A percentile compares a stretch with the other conserved stretches of the same genome.
Evolutionary conservation across 1,140 invertebrate genomes (phyloP).

Genomic region (Bombus vancouverensis): DNA sequence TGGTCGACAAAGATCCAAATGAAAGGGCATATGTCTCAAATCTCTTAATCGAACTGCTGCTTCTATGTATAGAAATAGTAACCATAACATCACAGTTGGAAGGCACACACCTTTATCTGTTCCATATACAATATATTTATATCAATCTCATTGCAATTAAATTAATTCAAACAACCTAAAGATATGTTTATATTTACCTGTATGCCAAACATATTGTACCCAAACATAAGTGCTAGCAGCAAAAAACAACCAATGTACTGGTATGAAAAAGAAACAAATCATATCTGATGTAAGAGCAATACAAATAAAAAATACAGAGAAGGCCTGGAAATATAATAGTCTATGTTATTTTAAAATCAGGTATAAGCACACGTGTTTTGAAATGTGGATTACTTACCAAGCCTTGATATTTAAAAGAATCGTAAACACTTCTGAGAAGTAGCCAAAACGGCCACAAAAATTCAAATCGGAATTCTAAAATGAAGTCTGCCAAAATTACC

Average conservation of each 20-base stretch:
- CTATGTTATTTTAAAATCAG: slow-evolving; percentile 16
- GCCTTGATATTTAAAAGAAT: slow-evolving; percentile 99
- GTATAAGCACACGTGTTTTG: slow-evolving; percentile 82
- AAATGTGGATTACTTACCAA: slow-evolving; percentile 90
- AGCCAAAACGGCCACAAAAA: slow-evolving; percentile 99
- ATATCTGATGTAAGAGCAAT: slow-evolving; percentile 99
- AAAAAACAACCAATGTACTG: slow-evolving; percentile 98
- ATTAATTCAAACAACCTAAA: not conserved
- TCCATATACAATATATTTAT: slow-evolving; percentile 64
- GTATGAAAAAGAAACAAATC: slow-evolving; percentile 99
- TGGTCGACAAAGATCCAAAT: slow-evolving; percentile 97
- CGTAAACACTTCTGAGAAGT: slow-evolving; percentile 96
- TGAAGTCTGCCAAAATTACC: slow-evolving; percentile 97
- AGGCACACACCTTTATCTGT: slow-evolving; percentile 96
- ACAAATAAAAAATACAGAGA: slow-evolving; percentile 99
- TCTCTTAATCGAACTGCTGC: slow-evolving; percentile 94
- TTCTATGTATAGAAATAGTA: slow-evolving; percentile 97
- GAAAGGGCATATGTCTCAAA: slow-evolving; percentile 93
- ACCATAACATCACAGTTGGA: slow-evolving; percentile 96
- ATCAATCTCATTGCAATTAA: slow-evolving; percentile 17
- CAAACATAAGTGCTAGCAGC: slow-evolving; percentile 99
- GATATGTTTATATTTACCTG: slow-evolving; percentile 86
- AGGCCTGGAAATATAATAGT: slow-evolving; percentile 89
- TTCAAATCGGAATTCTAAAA: slow-evolving; percentile 99
- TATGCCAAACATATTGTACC: slow-evolving; percentile 99